phyloP scores from a whole-genome alignment of 2,888 invertebrate species.

The Seladonia tumulorum region DNA sequence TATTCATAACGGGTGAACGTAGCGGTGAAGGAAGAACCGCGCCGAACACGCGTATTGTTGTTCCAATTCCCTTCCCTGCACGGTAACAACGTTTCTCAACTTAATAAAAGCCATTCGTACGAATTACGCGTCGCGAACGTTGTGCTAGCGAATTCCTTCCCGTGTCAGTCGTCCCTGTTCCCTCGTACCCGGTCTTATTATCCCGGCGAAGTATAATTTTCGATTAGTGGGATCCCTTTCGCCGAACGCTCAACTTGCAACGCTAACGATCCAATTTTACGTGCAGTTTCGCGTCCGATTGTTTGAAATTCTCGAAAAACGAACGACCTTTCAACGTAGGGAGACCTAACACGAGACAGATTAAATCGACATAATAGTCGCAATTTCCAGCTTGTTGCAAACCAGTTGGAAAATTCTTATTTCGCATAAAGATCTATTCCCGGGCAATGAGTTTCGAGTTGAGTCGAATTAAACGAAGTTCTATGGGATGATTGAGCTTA shows the following conservation, averaged over 20 bases:
- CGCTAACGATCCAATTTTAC: not conserved
- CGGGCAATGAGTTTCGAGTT: too few relatives aligned
- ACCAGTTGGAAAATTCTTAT: too few relatives aligned
- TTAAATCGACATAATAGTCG: too few relatives aligned
- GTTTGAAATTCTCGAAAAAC: too few relatives aligned
- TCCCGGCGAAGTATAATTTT: not conserved
- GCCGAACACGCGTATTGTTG: constrained; percentile 34
- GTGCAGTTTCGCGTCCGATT: too few relatives aligned
- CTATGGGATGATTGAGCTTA: too few relatives aligned
- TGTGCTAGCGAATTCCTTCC: not conserved
- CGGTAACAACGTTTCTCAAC: constrained; percentile 33
- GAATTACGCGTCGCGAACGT: constrained; percentile 19
- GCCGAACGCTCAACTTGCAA: not conserved
- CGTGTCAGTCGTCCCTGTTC: not conserved
- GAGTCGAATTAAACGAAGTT: too few relatives aligned
- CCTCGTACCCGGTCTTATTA: not conserved
- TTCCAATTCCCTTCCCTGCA: constrained; percentile 21
- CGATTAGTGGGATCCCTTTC: not conserved
- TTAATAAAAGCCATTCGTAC: constrained; percentile 40
- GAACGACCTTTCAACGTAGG: too few relatives aligned
- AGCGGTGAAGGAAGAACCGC: constrained; percentile 6
- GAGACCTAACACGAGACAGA: too few relatives aligned
- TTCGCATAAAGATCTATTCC: too few relatives aligned
- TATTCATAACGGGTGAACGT: constrained; percentile 41
- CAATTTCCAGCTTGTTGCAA: too few relatives aligned